phyloP scores from a whole-genome alignment of 1,140 invertebrate genomes.

The Centruroides sculpturatus region DNA sequence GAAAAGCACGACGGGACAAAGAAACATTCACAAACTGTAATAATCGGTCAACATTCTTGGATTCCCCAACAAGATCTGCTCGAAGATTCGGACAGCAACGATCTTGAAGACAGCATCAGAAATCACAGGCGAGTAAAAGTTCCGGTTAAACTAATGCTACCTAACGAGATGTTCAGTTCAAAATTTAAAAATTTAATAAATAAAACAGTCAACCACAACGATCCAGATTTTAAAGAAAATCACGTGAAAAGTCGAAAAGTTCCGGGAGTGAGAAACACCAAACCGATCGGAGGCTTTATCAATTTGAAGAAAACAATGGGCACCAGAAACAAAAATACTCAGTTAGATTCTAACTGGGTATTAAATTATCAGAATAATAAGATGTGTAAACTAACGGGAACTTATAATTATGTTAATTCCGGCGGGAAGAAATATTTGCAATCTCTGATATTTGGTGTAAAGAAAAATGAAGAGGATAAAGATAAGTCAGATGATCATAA shows the following conservation, averaged over 20 bases:
- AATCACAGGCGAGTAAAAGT: background rate
- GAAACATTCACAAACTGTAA: slow-evolving; percentile 1
- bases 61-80: slow-evolving; percentile 10
- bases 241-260: background rate
- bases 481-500: slow-evolving; percentile 2
- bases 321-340: background rate
- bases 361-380: slow-evolving; percentile 3
- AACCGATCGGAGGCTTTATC: background rate
- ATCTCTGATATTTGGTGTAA: slow-evolving; percentile 3
- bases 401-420: too few species aligned
- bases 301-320: background rate
- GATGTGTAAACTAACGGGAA: background rate
- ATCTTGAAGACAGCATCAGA: slow-evolving; percentile 1
- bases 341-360: slow-evolving; percentile 9
- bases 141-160: slow-evolving; percentile 3
- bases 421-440: slow-evolving; percentile 9
- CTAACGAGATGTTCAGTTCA: slow-evolving; percentile 7
- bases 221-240: background rate
- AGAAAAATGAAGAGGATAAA: slow-evolving; percentile 1
- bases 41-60: background rate
- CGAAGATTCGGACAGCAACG: slow-evolving; percentile 11
- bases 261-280: background rate
- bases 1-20: background rate
- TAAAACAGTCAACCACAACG: background rate
- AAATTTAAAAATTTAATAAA: background rate